Base-by-base conservation (phyloP, 1,140 invertebrate genomes). In the Zaprionus africanus region DNA sequence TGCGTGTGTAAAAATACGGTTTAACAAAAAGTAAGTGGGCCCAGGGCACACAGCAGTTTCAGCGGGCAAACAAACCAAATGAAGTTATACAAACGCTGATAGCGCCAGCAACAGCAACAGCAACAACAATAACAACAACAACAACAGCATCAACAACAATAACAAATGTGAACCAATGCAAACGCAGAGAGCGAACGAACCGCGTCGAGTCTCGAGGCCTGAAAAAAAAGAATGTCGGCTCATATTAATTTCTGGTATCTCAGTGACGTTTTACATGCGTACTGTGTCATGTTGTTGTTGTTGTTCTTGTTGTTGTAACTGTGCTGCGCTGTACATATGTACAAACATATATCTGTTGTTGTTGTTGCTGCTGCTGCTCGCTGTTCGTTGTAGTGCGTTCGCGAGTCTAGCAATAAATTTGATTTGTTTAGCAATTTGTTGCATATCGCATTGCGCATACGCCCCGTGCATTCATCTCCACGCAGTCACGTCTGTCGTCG, bases 401-500 rank as follows among this genome's bases (percentile, higher is more conserved):
- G 78, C 69, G 59, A 65, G 36, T 70, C 61, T 77, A 60, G 85
- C 85, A 90, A 90, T 90, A 90, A 90, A 90, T 90, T 90, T 90
- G 85, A 90, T 90, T 90, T 90, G 85, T 90, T 90, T 90, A 90
- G 85, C 85, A 90, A 90, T 90, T 90, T 90, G 85, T 90, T 85
- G 85, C 85, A 90, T 90, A 90, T 90, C 85, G 79, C 85, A 88
- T 79, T 88, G 84, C 84, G 85, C 81, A 90, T 87, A 87, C 84
- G 85, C 84, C 84, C 84, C 84, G 68, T 87, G 69, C 84, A 87
- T 87, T 74, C 84, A 87, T 87, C 84, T 88, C 69, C 53, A 49
- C 59, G 28, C 69, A 79, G 78, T 71, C 78, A 80, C 78, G 80
- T 77, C 68, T 79, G 59, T 73, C 65, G 77, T 76, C 68, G 31